Evolutionary conservation across 2,797 vertebrate species (phyloP).

Genomic region (Crossoptilon crossoptilon): DNA sequence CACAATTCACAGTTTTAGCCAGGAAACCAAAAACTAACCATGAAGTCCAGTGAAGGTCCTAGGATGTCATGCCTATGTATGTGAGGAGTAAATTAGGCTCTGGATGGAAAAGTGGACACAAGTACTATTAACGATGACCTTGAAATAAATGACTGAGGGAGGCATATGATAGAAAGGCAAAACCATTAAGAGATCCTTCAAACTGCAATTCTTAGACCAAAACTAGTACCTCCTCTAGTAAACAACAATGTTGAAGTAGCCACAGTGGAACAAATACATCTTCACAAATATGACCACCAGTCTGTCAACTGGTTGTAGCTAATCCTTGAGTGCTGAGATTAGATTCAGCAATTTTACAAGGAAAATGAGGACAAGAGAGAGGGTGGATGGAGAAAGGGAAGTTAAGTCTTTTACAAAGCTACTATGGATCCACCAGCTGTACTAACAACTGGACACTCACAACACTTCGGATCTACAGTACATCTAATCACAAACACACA

Average conservation of each 20-base stretch:
- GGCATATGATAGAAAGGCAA: background rate
- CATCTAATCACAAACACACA: constrained; percentile 59
- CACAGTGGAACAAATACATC: background rate
- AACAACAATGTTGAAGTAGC: background rate
- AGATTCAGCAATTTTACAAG: background rate
- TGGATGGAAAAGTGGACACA: background rate
- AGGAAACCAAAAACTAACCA: constrained; percentile 29
- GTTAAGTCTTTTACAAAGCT: constrained; percentile 21
- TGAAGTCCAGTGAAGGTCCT: background rate
- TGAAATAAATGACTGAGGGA: background rate
- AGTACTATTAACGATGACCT: background rate
- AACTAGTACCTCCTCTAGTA: background rate
- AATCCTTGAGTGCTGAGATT: background rate
- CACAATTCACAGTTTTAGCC: background rate
- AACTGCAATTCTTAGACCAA: background rate
- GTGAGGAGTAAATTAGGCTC: background rate
- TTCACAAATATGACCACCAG: background rate
- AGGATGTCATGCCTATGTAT: background rate
- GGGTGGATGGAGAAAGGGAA: constrained; percentile 5
- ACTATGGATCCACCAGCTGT: background rate
- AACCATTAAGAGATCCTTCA: background rate
- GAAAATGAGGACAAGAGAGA: background rate
- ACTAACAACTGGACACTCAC: constrained; percentile 10
- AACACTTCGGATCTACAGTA: constrained; percentile 2
- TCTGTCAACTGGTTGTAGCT: background rate